These are phyloP conservation scores for Cyphomyrus plagiostoma DNA, from an alignment of 2,113 vertebrate species.

Conservation along the genomic window DNA sequence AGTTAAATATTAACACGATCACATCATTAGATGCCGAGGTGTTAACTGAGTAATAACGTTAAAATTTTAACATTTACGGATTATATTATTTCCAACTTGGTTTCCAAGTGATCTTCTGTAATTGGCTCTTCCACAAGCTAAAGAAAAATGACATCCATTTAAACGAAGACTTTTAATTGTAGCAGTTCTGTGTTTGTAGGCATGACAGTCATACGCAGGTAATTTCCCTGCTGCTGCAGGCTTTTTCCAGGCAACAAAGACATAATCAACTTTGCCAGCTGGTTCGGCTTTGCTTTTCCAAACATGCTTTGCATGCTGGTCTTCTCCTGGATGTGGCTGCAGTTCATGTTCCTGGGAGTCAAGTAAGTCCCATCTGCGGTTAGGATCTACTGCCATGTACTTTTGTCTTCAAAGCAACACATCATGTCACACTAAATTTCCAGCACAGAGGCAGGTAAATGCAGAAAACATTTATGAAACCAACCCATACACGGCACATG, in stretches of 20 bases:
- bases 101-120: not conserved
- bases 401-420: not conserved
- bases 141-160: not conserved
- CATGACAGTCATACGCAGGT: not conserved
- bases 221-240: constrained; percentile 43
- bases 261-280: constrained; percentile 70
- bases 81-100: not conserved
- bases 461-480: not conserved
- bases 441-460: not conserved
- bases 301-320: constrained; percentile 57
- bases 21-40: not conserved
- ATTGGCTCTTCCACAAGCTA: not conserved
- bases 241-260: constrained; percentile 48
- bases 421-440: not conserved
- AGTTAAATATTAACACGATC: not conserved
- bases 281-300: constrained; percentile 74
- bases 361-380: constrained; percentile 63
- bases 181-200: not conserved
- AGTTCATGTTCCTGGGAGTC: constrained; percentile 69
- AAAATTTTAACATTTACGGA: not conserved
- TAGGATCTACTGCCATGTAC: not conserved
- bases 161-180: not conserved
- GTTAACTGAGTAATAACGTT: not conserved
- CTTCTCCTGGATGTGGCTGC: constrained; percentile 75
- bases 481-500: not conserved